Base-by-base conservation (phyloP, 2,113 vertebrate genomes). In the Eulacestoma nigropectus region DNA sequence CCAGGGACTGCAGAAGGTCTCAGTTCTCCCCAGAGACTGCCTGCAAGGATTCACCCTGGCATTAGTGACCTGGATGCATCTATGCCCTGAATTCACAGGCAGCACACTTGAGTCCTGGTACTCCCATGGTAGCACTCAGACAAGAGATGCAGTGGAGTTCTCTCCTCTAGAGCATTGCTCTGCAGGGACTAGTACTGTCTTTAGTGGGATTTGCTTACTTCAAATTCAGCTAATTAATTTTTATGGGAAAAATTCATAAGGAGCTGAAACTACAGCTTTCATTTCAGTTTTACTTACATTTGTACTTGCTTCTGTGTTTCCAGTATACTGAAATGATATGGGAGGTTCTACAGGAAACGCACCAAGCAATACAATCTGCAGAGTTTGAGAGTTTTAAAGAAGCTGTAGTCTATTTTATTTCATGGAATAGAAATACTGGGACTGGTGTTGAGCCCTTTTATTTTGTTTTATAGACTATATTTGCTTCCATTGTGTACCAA, bases 151-250 rank as follows among this genome's bases (percentile, higher is more conserved):
- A 6, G 29, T 16, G 37, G 52, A 95, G 22, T 23, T 84, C 44
- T 74, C 60, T 70, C n/a, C 85, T 63, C 90, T 32, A 21, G 78
- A 90, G 81, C 42, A 80, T 90, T 90, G 25, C 68, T 80, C 67
- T 91, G 42, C 69, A 68, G 87, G 87, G 93, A 93, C 9, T 86
- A 39, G 47, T 8, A 18, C 72, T 37, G 30, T 35, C 84, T 88
- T 70, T 32, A 77, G 59, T 59, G 75, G 56, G 75, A 91, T 90
- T 83, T 94, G 47, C 83, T 88, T 94, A 52, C 41, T 94, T 90
- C 74, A 82, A 6, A 84, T 68, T 79, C 79, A 81, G 5, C 68
- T 96, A 90, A 96, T 95, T 96, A 96, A 93, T 62, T 95, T 91
- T 86, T 30, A 44, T 41, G 46, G 20, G 39, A 20, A 37, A 78